Evolutionary conservation across 2,113 vertebrate species (phyloP).

Genomic region (Seriola quinqueradiata): DNA sequence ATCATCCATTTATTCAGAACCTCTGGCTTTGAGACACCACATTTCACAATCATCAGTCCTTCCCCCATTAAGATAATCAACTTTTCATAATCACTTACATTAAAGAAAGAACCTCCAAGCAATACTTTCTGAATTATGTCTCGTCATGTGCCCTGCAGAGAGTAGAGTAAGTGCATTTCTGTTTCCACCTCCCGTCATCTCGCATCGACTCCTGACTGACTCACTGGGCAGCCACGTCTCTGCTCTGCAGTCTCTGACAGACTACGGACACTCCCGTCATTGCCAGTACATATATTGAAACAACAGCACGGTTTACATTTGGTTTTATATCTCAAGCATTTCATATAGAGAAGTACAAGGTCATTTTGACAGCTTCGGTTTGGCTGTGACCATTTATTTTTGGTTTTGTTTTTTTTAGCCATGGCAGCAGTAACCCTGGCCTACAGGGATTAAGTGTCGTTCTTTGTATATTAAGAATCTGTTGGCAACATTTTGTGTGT

Average conservation of each 20-base stretch:
- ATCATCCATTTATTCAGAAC: neutral
- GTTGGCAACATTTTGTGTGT: neutral
- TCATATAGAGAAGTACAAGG: neutral
- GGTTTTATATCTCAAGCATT: neutral
- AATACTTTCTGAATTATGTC: neutral
- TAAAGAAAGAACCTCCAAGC: neutral
- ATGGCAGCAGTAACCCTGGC: too few species aligned
- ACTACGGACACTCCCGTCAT: neutral
- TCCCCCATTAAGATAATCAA: constrained; percentile 38
- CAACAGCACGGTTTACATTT: neutral
- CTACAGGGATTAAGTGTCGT: neutral
- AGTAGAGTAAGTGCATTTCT: neutral
- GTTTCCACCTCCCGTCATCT: neutral
- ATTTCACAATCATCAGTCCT: neutral
- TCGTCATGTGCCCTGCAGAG: neutral
- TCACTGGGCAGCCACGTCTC: neutral
- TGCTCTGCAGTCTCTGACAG: neutral
- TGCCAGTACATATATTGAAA: neutral
- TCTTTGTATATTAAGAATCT: neutral
- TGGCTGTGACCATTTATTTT: neutral
- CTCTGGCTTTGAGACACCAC: neutral
- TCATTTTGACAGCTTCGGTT: neutral
- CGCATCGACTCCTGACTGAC: neutral
- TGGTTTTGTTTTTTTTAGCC: neutral
- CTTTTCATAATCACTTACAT: constrained; percentile 28